A percentile compares a stretch with the other conserved stretches of the same genome.
These are phyloP conservation scores for Dermolepida albohirtum DNA, from an alignment of 2,888 invertebrate genomes.

Conservation along the genomic window DNA sequence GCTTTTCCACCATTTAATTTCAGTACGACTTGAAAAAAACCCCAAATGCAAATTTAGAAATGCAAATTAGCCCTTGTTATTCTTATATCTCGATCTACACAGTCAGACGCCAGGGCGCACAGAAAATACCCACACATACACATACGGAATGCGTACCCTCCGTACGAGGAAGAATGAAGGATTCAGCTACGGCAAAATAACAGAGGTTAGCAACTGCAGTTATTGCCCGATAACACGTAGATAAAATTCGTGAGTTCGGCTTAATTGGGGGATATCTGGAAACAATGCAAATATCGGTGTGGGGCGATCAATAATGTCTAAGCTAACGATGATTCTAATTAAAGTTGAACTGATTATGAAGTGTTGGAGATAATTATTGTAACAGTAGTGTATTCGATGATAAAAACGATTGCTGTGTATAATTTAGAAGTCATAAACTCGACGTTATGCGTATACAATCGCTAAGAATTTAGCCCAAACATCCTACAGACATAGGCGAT, in stretches of 20 bases:
- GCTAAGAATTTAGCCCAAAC: too few relatives aligned
- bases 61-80: conserved; percentile 25
- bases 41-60: conserved; percentile 24
- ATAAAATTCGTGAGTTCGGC: conserved; percentile 12
- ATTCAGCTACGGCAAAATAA: background rate
- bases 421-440: too few relatives aligned
- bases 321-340: background rate
- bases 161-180: background rate
- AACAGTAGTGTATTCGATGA: too few relatives aligned
- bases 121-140: conserved; percentile 3
- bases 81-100: conserved; percentile 26
- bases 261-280: conserved; percentile 10
- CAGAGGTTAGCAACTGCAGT: background rate
- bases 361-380: too few relatives aligned
- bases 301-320: background rate
- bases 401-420: too few relatives aligned
- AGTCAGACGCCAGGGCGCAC: conserved; percentile 10
- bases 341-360: conserved; percentile 1
- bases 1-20: conserved; percentile 23
- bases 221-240: background rate
- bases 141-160: background rate
- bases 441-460: too few relatives aligned
- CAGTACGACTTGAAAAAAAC: conserved; percentile 5
- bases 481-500: too few relatives aligned
- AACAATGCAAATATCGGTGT: conserved; percentile 3